A percentile compares a stretch with the other conserved stretches of the same genome.
Evolutionary conservation across 2,113 vertebrate genomes (phyloP).

Genomic region (Podiceps cristatus): DNA sequence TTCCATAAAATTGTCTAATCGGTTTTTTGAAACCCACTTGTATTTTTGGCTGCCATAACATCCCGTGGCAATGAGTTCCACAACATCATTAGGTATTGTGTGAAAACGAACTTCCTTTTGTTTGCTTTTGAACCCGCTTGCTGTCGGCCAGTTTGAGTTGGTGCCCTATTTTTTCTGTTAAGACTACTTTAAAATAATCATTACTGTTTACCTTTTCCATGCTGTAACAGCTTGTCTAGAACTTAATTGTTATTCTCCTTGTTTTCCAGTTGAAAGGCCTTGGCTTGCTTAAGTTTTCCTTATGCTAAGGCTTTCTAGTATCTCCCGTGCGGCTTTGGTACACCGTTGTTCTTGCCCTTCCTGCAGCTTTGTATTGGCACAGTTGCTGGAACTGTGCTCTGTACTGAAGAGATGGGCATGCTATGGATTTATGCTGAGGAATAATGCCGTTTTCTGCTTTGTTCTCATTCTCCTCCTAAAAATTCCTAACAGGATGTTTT

Average conservation of each 20-base stretch:
- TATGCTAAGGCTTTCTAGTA: neutral
- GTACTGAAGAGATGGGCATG: neutral
- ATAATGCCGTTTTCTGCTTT: neutral
- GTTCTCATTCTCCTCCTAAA: neutral
- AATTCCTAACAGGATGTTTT: neutral
- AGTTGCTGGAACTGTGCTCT: neutral
- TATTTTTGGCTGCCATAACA: constrained; percentile 60
- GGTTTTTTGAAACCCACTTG: constrained; percentile 25
- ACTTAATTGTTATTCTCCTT: neutral
- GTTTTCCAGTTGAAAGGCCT: constrained; percentile 4
- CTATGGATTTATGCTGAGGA: neutral
- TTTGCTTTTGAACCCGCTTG: constrained; percentile 7
- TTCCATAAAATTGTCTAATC: constrained; percentile 47
- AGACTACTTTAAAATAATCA: constrained; percentile 42
- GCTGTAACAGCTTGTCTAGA: constrained; percentile 19
- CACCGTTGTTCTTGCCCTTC: neutral
- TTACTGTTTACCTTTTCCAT: constrained; percentile 33
- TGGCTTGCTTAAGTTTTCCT: neutral
- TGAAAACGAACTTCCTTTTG: constrained; percentile 60
- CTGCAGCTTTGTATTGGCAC: neutral
- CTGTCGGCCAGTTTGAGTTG: constrained; percentile 49
- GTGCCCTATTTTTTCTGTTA: constrained; percentile 38
- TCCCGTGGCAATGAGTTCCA: constrained; percentile 61
- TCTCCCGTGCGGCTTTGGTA: neutral
- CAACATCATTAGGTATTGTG: constrained; percentile 62